These are phyloP conservation scores for Chironomus riparius DNA, from an alignment of 2,888 invertebrate species.

Conservation along the genomic window DNA sequence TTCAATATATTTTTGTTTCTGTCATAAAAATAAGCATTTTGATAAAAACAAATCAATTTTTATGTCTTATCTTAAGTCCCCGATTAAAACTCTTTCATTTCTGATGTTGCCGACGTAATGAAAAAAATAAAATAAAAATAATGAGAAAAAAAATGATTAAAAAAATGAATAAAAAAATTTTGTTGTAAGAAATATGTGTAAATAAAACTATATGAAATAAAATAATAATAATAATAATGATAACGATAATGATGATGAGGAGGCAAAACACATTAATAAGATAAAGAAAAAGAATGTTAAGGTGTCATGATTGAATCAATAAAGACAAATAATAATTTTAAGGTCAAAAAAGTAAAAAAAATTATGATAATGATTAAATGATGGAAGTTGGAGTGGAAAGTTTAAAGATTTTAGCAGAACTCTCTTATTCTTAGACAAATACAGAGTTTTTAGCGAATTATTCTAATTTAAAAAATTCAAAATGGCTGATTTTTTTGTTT, in stretches of 20 bases:
- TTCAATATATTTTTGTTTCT: too few relatives aligned
- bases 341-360: neutral
- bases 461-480: neutral
- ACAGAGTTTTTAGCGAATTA: neutral
- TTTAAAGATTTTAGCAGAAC: neutral
- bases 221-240: neutral
- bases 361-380: neutral
- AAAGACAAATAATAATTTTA: conserved; percentile 27
- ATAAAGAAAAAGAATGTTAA: neutral
- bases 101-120: neutral
- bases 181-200: neutral
- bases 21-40: too few relatives aligned
- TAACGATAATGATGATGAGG: too few relatives aligned
- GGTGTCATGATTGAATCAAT: conserved; percentile 23
- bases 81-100: neutral
- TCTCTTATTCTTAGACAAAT: neutral
- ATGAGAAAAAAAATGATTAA: neutral
- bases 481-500: neutral
- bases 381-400: neutral
- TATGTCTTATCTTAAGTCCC: neutral
- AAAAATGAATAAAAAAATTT: neutral
- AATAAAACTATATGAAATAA: neutral
- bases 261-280: neutral
- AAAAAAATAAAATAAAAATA: too few relatives aligned
- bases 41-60: neutral